These are phyloP conservation scores for Netelia fuscicornis DNA, from an alignment of 2,888 invertebrate genomes.

Conservation along the genomic window DNA sequence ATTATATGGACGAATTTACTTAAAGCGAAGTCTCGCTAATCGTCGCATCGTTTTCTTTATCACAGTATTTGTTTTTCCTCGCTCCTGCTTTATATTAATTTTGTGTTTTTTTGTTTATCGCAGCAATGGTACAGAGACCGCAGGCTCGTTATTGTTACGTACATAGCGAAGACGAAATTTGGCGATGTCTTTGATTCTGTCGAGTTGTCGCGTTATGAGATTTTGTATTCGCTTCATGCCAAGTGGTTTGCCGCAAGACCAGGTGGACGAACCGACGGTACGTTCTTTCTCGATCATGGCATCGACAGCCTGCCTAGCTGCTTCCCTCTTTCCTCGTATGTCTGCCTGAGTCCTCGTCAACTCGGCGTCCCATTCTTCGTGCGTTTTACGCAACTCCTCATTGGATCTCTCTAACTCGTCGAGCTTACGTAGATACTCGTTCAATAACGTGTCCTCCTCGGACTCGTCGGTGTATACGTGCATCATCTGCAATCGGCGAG, in stretches of 20 bases:
- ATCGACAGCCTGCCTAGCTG: conserved; percentile 41
- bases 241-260: conserved; percentile 58
- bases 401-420: conserved; percentile 62
- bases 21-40: background rate
- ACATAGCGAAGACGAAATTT: conserved; percentile 69
- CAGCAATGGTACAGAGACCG: conserved; percentile 58
- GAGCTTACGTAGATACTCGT: conserved; percentile 66
- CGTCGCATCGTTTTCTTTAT: conserved; percentile 8
- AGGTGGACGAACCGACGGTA: conserved; percentile 45
- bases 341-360: conserved; percentile 50
- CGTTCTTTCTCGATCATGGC: conserved; percentile 57
- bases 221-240: conserved; percentile 59
- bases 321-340: conserved; percentile 54
- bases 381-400: conserved; percentile 49
- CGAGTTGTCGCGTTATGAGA: conserved; percentile 62
- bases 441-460: conserved; percentile 58
- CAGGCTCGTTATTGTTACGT: conserved; percentile 60
- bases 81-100: background rate
- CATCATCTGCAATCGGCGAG: conserved; percentile 60
- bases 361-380: conserved; percentile 66
- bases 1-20: conserved; percentile 23
- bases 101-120: conserved; percentile 25
- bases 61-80: conserved; percentile 22
- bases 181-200: conserved; percentile 67
- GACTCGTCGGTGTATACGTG: conserved; percentile 65